phyloP scores from a whole-genome alignment of 2,797 vertebrate species.

The Oreortyx pictus region DNA sequence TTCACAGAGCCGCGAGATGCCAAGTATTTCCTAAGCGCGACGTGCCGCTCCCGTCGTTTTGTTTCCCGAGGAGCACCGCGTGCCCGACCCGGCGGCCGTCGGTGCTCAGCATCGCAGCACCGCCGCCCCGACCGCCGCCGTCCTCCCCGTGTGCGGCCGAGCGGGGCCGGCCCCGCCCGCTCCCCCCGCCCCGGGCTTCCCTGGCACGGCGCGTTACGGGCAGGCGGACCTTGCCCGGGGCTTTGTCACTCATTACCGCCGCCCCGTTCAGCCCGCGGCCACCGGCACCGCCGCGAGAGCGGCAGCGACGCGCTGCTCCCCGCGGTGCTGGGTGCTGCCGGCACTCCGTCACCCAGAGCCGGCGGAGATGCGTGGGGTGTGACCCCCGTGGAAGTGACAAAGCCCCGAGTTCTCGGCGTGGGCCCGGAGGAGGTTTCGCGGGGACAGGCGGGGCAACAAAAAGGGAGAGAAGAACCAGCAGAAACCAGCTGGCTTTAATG shows the following conservation, averaged over 20 bases:
- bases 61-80: rapidly evolving
- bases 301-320: background rate
- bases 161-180: rapidly evolving
- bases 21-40: rapidly evolving
- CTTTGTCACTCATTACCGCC: background rate
- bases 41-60: rapidly evolving
- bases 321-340: no score
- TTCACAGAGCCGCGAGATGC: rapidly evolving
- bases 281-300: rapidly evolving
- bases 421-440: background rate
- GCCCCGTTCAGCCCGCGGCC: rapidly evolving
- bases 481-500: slow-evolving; percentile 28
- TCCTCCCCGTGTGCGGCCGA: rapidly evolving
- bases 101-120: background rate
- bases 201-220: background rate
- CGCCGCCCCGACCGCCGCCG: background rate
- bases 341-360: no score
- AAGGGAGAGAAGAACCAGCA: background rate
- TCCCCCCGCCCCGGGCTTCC: background rate
- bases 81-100: rapidly evolving
- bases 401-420: background rate
- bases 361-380: no score
- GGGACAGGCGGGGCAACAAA: background rate
- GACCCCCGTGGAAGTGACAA: no score
- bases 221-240: background rate